Base-by-base conservation (phyloP, 2,888 invertebrate genomes). In the Hermaeophaga mercurialis region DNA sequence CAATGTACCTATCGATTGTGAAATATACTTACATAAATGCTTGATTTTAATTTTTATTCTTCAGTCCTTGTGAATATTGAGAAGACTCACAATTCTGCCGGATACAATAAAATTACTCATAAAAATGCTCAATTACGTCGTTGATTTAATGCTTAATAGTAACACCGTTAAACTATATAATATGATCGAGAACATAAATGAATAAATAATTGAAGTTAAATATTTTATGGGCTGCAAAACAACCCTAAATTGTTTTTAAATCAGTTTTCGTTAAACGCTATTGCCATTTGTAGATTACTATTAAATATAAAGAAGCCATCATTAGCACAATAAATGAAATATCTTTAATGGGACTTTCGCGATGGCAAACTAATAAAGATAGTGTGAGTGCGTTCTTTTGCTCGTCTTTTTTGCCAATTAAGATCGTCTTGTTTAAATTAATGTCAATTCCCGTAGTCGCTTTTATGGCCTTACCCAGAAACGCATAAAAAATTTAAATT, bases 401-500 rank as follows among this genome's bases (percentile, higher is more conserved):
- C 3, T 54, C 14, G 53, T 49, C 46, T 48, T 46, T 54, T 53
- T 56, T 47, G 58, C 53, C 61, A 58, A 58, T 61, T 61, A 61
- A 58, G 38, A 41, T 43, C 58, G 57, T 59, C 56, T 52, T 49
- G 57, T 59, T 59, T 58, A 53, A 59, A 53, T 58, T 62, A 59
- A 62, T 60, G 59, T 55, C 59, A 50, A 59, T 59, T 53, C 56
- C 44, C 52, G 48, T 49, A 57, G 59, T 44, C 47, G 46, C n/a
- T 57, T 62, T 62, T 62, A 62, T 48, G 39, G 44, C 46, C 52
- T 17, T 46, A 57, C 54, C n/a, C 52, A 57, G 47, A 44, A 53
- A 56, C 45, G 49, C 56, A 54, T 59, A 50, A 50, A 36, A 50
- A 41, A 50, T 50, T 19, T 49, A 49, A 49, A 49, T 49, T n/a